Evolutionary conservation across 2,113 vertebrate genomes (phyloP).

Genomic region (Odobenus rosmarus): DNA sequence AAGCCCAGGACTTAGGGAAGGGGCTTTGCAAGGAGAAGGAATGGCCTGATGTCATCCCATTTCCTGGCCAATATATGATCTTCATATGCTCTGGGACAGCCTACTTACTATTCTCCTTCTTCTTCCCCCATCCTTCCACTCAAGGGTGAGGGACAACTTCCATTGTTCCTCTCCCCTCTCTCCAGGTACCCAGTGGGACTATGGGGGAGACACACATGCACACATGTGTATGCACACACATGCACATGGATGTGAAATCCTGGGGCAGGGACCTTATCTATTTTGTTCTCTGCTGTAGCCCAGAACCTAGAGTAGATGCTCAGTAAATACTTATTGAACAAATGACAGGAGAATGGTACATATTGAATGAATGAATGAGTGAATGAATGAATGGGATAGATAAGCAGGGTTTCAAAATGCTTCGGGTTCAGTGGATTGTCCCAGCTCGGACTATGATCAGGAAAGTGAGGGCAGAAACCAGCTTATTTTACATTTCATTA

Average conservation of each 20-base stretch:
- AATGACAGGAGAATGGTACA: too few species aligned
- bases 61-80: background rate
- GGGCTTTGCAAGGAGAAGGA: background rate
- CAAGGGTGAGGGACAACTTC: background rate
- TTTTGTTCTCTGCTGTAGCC: background rate
- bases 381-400: background rate
- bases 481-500: background rate
- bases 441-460: background rate
- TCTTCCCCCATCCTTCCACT: background rate
- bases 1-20: background rate
- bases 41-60: too few species aligned
- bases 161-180: background rate
- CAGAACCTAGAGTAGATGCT: background rate
- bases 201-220: background rate
- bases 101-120: background rate
- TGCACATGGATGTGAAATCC: background rate
- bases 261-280: background rate
- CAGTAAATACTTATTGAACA: background rate
- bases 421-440: rapidly evolving
- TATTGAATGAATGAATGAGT: background rate
- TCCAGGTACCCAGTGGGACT: background rate
- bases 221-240: too few species aligned
- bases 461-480: background rate
- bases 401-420: background rate
- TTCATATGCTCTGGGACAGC: background rate